Percentiles rank a stretch among this genome's conserved stretches.
These are phyloP conservation scores for Sepiola atlantica DNA, from an alignment of 2,888 invertebrate genomes.

Conservation along the genomic window DNA sequence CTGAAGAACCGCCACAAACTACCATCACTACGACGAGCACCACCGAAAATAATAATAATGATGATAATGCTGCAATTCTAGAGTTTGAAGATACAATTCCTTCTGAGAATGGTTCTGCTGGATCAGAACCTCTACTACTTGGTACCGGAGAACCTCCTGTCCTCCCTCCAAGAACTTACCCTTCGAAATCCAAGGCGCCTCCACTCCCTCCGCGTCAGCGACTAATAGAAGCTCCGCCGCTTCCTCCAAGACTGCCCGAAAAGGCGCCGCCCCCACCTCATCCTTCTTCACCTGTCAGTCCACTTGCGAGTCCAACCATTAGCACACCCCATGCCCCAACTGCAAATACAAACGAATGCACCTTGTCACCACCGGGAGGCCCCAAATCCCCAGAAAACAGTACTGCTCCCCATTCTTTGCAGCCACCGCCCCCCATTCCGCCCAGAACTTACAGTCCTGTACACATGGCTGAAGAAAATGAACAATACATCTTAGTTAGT, in stretches of 20 bases:
- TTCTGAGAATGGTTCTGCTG: constrained; percentile 45
- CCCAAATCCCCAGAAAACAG: constrained; percentile 50
- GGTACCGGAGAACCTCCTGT: constrained; percentile 58
- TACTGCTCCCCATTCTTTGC: constrained; percentile 4
- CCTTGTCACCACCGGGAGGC: constrained; percentile 44
- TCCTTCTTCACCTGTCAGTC: constrained; percentile 48
- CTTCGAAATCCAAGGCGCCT: constrained; percentile 58
- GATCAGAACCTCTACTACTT: constrained; percentile 34
- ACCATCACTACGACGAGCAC: background rate
- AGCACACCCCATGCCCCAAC: constrained; percentile 48
- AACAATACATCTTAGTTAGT: constrained; percentile 67
- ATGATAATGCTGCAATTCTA: background rate
- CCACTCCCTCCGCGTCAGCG: constrained; percentile 65
- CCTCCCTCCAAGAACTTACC: constrained; percentile 68
- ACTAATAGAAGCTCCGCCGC: constrained; percentile 62
- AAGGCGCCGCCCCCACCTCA: constrained; percentile 48
- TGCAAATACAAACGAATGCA: constrained; percentile 43
- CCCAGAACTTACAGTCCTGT: constrained; percentile 70
- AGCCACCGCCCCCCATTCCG: constrained; percentile 66
- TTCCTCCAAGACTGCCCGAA: constrained; percentile 62
- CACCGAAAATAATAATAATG: background rate
- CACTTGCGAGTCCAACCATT: constrained; percentile 32
- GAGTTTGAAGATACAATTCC: constrained; percentile 32
- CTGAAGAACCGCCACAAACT: background rate
- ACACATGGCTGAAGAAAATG: constrained; percentile 60